Conservation (phyloP, 2,113 vertebrate genomes). For the Datnioides undecimradiatus region DNA sequence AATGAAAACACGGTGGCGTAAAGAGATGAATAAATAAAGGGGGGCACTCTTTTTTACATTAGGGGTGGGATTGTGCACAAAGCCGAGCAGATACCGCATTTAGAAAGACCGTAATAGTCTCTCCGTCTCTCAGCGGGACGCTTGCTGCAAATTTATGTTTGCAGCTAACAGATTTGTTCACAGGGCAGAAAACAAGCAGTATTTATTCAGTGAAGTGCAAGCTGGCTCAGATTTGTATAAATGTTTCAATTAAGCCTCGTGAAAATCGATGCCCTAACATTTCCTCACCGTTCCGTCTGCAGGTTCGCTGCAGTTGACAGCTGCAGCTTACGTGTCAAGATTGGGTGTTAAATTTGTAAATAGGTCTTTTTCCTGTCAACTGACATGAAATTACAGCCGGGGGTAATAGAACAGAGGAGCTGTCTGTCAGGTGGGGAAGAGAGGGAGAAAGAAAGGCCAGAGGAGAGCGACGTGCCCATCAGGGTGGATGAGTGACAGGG, state of each 20-base stretch:
- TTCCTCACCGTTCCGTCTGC: conserved; percentile 27
- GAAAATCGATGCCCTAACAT: conserved; percentile 48
- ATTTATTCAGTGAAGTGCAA: conserved; percentile 45
- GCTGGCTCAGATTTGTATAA: conserved; percentile 60
- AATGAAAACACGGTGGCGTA: conserved; percentile 63
- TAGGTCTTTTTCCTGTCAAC: conserved; percentile 63
- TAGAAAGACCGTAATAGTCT: conserved; percentile 47
- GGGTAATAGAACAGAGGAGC: conserved; percentile 62
- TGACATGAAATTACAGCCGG: conserved; percentile 69
- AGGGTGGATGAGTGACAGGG: conserved; percentile 70
- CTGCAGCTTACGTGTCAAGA: conserved; percentile 59
- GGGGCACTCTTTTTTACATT: conserved; percentile 56
- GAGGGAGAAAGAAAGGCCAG: conserved; percentile 37
- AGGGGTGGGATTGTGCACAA: conserved; percentile 35
- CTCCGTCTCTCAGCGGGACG: conserved; percentile 49
- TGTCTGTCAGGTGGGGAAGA: conserved; percentile 55
- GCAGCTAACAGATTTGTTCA: conserved; percentile 55
- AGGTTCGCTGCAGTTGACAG: conserved; percentile 49
- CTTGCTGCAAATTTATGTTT: conserved; percentile 64
- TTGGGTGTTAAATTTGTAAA: conserved; percentile 65
- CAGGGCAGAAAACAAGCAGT: conserved; percentile 54
- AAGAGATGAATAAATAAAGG: conserved; percentile 75
- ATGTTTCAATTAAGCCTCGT: conserved; percentile 61
- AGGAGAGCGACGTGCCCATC: conserved; percentile 47
- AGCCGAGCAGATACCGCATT: conserved; percentile 55